Conservation (phyloP, 2,797 vertebrate genomes). For the Calcarius lapponicus region DNA sequence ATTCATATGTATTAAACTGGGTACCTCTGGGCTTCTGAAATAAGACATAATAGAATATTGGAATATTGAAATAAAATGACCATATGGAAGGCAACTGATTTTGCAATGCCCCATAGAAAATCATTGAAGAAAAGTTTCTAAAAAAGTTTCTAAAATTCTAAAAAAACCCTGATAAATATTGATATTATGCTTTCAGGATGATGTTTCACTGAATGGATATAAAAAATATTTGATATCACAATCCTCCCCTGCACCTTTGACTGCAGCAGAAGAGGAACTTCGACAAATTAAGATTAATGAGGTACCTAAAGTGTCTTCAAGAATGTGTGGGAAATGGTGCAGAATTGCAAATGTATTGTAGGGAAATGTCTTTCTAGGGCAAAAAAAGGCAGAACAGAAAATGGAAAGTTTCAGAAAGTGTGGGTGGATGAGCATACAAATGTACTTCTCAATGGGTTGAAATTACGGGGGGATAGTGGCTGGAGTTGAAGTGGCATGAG, state of each 20-base stretch:
- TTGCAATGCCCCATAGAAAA: background rate
- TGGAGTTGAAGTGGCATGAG: background rate
- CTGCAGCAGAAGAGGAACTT: slow-evolving; percentile 95
- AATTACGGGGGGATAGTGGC: background rate
- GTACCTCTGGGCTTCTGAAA: background rate
- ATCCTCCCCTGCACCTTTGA: slow-evolving; percentile 90
- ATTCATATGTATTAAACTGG: background rate
- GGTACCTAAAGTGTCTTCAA: slow-evolving; percentile 73
- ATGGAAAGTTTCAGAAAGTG: background rate
- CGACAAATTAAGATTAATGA: slow-evolving; percentile 92
- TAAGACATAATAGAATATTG: background rate
- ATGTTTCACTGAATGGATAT: slow-evolving; percentile 90
- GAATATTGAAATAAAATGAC: background rate
- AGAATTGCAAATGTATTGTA: background rate
- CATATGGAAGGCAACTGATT: background rate
- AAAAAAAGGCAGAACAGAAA: background rate
- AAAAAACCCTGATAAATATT: background rate
- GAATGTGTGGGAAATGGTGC: background rate
- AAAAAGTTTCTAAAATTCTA: background rate
- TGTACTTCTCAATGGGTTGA: background rate
- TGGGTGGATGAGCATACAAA: background rate
- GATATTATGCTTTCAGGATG: slow-evolving; percentile 84
- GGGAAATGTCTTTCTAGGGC: background rate
- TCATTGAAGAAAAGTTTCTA: background rate
- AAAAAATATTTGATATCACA: slow-evolving; percentile 87